A percentile compares a stretch with the other conserved stretches of the same genome.
phyloP scores from a whole-genome alignment of 2,888 invertebrate species.

The Holacanthella duospinosa region DNA sequence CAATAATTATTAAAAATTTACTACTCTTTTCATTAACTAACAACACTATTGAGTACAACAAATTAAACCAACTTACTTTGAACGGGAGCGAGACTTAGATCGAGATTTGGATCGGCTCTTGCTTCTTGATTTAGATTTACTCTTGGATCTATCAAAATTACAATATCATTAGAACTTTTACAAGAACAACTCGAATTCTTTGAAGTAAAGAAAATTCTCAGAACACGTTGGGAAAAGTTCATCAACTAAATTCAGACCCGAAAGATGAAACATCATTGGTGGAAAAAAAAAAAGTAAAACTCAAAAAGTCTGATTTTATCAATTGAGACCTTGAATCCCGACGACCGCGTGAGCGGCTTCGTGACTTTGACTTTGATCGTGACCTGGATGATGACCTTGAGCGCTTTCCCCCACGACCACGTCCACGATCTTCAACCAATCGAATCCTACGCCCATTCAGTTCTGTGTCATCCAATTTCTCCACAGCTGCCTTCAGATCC shows the following conservation, averaged over 20 bases:
- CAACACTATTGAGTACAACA: background rate
- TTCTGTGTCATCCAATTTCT: slow-evolving; percentile 92
- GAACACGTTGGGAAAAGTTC: slow-evolving; percentile 8
- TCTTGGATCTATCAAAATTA: slow-evolving; percentile 48
- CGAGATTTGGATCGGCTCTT: slow-evolving; percentile 45
- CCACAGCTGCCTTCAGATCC: slow-evolving; percentile 93
- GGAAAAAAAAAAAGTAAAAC: background rate
- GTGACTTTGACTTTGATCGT: slow-evolving; percentile 56
- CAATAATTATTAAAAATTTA: slow-evolving; percentile 40
- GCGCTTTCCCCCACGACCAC: slow-evolving; percentile 30
- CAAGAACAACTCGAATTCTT: background rate
- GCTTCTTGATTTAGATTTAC: slow-evolving; percentile 55
- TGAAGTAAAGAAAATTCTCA: background rate
- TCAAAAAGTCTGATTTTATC: slow-evolving; percentile 46
- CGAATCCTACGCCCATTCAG: slow-evolving; percentile 87
- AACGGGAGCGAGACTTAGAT: slow-evolving; percentile 46
- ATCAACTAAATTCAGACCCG: slow-evolving; percentile 17
- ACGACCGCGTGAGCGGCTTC: slow-evolving; percentile 47
- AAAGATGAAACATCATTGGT: slow-evolving; percentile 16
- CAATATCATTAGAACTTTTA: background rate
- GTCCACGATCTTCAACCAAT: slow-evolving; percentile 71
- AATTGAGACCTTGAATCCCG: slow-evolving; percentile 45
- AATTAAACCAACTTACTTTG: slow-evolving; percentile 51
- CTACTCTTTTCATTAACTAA: background rate
- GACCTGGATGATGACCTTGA: slow-evolving; percentile 44